Percentiles rank a stretch among this genome's conserved stretches.
Conservation (phyloP, 2,888 invertebrate species). For the Charanyca ferruginea region DNA sequence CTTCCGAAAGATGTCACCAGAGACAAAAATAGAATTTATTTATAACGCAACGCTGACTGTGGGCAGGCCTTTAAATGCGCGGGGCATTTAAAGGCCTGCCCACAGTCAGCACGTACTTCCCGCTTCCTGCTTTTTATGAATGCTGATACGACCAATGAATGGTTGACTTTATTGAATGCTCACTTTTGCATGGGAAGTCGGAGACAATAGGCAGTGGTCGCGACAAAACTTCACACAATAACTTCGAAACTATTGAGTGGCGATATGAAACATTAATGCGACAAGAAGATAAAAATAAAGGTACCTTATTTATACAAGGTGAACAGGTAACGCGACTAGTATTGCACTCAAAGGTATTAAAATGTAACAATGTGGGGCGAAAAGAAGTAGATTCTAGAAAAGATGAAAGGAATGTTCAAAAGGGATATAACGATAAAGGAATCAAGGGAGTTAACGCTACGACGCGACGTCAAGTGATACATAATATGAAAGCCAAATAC, state of each 20-base stretch:
- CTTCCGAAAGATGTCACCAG: constrained; percentile 44
- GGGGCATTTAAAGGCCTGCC: constrained; percentile 78
- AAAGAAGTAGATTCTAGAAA: neutral
- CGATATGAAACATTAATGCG: constrained; percentile 55
- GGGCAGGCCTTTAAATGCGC: too few species aligned
- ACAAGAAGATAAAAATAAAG: constrained; percentile 42
- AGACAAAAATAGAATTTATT: constrained; percentile 65
- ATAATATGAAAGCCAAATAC: neutral
- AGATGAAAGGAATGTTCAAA: neutral
- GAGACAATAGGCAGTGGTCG: constrained; percentile 59
- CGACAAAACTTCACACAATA: constrained; percentile 62
- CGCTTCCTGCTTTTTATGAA: constrained; percentile 82
- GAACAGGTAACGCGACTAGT: neutral
- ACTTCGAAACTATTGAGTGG: constrained; percentile 54
- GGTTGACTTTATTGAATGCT: constrained; percentile 72
- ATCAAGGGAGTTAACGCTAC: neutral
- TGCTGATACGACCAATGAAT: constrained; percentile 72
- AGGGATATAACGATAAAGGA: neutral
- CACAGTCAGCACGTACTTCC: constrained; percentile 83
- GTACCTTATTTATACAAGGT: constrained; percentile 22
- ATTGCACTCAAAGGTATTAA: too few species aligned
- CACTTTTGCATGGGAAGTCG: constrained; percentile 71
- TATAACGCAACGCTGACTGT: constrained; percentile 54
- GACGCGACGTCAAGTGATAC: neutral
- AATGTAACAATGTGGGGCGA: neutral